A percentile compares a stretch with the other conserved stretches of the same genome.
These are phyloP conservation scores for Streptopelia turtur DNA, from an alignment of 2,797 vertebrate species.

Conservation along the genomic window DNA sequence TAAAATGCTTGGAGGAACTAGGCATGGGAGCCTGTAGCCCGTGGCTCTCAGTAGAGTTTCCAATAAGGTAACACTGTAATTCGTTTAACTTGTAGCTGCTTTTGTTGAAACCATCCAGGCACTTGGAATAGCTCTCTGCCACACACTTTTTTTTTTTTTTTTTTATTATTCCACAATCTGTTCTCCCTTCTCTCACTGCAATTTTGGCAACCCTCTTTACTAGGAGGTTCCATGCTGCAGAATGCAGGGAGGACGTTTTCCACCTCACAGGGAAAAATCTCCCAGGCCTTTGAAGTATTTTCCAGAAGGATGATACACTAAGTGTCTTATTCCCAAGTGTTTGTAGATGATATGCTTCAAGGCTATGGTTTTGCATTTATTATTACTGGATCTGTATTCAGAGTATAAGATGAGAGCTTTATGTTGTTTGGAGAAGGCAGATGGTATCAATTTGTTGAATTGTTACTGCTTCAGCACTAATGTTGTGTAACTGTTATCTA, in stretches of 20 bases:
- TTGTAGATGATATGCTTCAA: not conserved
- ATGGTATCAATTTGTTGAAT: slow-evolving; percentile 28
- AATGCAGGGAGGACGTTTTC: not conserved
- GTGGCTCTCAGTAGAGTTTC: not conserved
- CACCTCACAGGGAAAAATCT: not conserved
- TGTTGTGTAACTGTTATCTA: not conserved
- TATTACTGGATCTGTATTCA: slow-evolving; percentile 16
- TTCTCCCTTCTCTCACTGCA: not conserved
- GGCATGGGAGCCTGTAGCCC: not conserved
- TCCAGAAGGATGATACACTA: not conserved
- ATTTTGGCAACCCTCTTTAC: not conserved
- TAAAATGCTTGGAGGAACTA: not conserved
- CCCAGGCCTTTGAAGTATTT: not conserved
- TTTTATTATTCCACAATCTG: not conserved
- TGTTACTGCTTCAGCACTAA: slow-evolving; percentile 18
- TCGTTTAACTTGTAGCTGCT: not conserved
- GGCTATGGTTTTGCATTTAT: slow-evolving; percentile 36
- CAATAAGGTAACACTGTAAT: not conserved
- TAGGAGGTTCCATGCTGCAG: not conserved
- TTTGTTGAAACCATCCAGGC: not conserved
- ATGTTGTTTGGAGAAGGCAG: not conserved
- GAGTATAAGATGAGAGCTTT: not conserved
- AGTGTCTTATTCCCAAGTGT: not conserved
- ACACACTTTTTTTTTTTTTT: not conserved
- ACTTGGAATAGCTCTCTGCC: not conserved